These are phyloP conservation scores for Parus major DNA, from an alignment of 2,113 vertebrate species.

Conservation along the genomic window DNA sequence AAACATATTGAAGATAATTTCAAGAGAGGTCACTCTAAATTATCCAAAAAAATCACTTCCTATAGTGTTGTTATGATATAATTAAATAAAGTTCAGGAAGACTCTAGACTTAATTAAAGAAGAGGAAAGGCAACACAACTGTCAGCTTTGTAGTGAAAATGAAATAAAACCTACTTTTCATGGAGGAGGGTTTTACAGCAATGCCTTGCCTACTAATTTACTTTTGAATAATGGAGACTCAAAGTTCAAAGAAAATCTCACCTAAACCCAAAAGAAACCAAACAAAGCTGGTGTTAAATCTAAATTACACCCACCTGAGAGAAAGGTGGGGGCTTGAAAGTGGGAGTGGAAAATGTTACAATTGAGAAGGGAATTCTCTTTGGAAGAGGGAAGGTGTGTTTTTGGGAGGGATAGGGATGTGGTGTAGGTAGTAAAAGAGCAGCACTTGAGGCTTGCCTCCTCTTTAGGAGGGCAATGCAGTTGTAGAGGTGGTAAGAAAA, in stretches of 20 bases:
- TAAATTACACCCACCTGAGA: background rate
- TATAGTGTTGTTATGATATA: background rate
- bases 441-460: background rate
- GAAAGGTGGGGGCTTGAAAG: background rate
- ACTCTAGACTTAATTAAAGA: slow-evolving; percentile 4
- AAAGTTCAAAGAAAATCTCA: slow-evolving; percentile 14
- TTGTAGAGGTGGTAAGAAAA: background rate
- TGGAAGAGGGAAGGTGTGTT: background rate
- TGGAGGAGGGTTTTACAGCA: background rate
- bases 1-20: background rate
- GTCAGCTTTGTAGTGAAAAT: slow-evolving; percentile 29
- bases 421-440: background rate
- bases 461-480: background rate
- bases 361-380: background rate
- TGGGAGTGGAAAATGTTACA: background rate
- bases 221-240: background rate
- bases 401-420: background rate
- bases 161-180: slow-evolving; percentile 7
- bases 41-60: background rate
- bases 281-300: background rate
- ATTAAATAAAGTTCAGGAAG: slow-evolving; percentile 14
- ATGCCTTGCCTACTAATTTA: background rate
- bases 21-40: background rate
- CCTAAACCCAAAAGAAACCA: background rate
- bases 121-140: background rate